Evolutionary conservation across 2,113 vertebrate genomes (phyloP), one percentile per base, ranked within the genome.

Genomic region (Camelus dromedarius): DNA sequence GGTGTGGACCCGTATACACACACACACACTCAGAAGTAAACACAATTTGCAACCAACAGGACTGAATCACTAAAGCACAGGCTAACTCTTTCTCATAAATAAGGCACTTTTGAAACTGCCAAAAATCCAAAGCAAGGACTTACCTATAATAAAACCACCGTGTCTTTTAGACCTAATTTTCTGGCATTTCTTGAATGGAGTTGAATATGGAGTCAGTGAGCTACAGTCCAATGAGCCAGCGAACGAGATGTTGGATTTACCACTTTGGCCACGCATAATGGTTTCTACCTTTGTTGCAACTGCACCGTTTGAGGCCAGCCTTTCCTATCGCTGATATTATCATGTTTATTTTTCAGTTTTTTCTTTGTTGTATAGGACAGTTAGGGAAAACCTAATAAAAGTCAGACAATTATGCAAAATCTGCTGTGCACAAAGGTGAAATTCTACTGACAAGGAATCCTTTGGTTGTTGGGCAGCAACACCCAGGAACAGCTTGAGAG

Each of bases 231-330:
- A 14, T 7, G 8, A 79, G 30, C 58, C 19, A 0, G 2, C 0
- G 20, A 28, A 22, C 0, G 6, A 14, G 54, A 30, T 0, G 48
- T 8, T 16, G 13, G 38, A 24, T 2, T 30, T 24, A 2, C 66
- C 7, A 0, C 1, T 12, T 11, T 7, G 12, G n/a, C 62, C n/a
- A 5, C 0, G 3, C 2, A 1, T 4, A 2, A 14, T 6, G 15
- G 48, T 26, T 38, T 30, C 66, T 10, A 0, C 24, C 35, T 42
- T 48, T 28, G 60, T 38, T n/a, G 64, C 52, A 28, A 19, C 22
- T 0, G 2, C 6, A 35, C 22, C 4, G 2, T 12, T 30, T 16
- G 73, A 64, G 60, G 89, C 50, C 38, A 30, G 79, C 0, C 0
- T 52, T 48, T 70, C 66, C 72, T 38, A 2, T 13, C 30, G 26